Conservation (phyloP, 2,888 invertebrate species). For the Neuroscelio doddi region DNA sequence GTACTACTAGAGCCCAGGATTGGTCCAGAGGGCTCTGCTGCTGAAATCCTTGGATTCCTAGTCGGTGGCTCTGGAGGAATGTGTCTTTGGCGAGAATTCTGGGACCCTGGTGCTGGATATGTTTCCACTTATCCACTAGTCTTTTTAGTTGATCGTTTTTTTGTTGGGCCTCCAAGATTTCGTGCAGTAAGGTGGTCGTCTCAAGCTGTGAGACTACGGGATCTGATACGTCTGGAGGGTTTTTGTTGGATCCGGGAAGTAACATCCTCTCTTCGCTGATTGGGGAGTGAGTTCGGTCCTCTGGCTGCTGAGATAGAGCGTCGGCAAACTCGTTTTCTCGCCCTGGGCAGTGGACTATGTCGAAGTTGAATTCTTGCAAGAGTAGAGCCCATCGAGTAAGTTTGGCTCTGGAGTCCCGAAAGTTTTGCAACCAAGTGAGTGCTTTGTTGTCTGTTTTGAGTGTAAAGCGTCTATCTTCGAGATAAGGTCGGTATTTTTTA, state of each 20-base stretch:
- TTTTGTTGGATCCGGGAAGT: too few relatives aligned
- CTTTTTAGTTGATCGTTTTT: not conserved
- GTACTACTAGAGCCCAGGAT: not conserved
- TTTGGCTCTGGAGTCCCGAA: slow-evolving; percentile 25
- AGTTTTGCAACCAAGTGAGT: too few relatives aligned
- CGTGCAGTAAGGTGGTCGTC: not conserved
- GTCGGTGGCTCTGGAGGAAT: not conserved
- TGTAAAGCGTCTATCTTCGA: not conserved
- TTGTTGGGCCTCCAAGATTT: not conserved
- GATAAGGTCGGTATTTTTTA: not conserved
- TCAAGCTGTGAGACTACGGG: not conserved
- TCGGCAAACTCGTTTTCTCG: not conserved
- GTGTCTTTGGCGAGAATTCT: not conserved
- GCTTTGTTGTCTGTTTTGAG: too few relatives aligned
- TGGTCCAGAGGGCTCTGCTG: not conserved
- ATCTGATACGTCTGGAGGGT: too few relatives aligned
- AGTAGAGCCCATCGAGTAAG: not conserved
- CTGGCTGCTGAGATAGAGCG: too few relatives aligned
- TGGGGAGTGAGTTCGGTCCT: too few relatives aligned
- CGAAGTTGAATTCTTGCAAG: too few relatives aligned
- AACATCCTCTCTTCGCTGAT: too few relatives aligned
- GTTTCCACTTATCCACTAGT: not conserved
- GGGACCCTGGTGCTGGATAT: not conserved
- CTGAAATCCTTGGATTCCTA: not conserved
- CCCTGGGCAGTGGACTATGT: too few relatives aligned